phyloP scores from a whole-genome alignment of 2,113 vertebrate species.

The Eudyptes chrysolophus region DNA sequence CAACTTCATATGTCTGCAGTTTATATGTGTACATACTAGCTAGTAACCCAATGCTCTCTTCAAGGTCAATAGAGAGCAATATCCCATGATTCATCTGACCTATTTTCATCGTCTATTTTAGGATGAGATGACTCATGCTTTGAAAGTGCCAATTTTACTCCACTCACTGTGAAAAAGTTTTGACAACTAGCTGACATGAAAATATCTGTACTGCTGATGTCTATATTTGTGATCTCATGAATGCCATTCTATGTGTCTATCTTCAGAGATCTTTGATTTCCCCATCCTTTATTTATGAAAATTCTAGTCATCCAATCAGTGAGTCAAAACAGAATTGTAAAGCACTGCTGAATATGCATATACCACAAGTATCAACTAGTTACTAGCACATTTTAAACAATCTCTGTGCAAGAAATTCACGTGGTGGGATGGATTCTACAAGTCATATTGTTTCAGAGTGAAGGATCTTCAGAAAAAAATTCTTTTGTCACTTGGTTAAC shows the following conservation, averaged over 20 bases:
- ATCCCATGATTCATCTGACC: conserved; percentile 63
- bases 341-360: conserved; percentile 31
- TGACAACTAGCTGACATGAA: conserved; percentile 61
- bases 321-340: conserved; percentile 1
- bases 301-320: conserved; percentile 28
- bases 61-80: conserved; percentile 55
- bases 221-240: conserved; percentile 56
- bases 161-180: conserved; percentile 47
- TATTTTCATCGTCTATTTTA: conserved; percentile 64
- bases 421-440: background rate
- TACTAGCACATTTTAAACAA: background rate
- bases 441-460: background rate
- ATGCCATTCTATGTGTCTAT: conserved; percentile 2
- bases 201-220: conserved; percentile 48
- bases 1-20: background rate
- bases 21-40: background rate
- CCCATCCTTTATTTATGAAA: conserved; percentile 26
- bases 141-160: conserved; percentile 58
- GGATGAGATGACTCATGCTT: conserved; percentile 55
- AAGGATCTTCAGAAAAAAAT: background rate
- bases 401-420: background rate
- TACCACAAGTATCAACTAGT: background rate
- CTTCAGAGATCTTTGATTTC: conserved; percentile 48
- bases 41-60: conserved; percentile 2
- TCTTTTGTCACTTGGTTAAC: background rate